Base-by-base conservation (phyloP, 2,888 invertebrate genomes). In the Heliconius hortense region DNA sequence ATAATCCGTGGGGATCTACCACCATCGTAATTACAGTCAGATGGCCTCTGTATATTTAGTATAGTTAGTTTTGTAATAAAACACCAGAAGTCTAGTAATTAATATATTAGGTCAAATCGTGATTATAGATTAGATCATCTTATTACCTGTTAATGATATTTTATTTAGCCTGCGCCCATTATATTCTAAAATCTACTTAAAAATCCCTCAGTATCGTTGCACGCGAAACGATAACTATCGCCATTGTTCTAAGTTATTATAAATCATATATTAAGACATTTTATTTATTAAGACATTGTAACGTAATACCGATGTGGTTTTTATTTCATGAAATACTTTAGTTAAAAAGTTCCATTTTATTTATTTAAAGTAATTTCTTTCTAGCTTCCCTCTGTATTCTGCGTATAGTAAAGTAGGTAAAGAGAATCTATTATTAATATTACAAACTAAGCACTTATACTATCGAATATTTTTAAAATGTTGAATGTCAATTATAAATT, bases 271-370 rank as follows among this genome's bases (percentile, higher is more conserved):
- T 31, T 15, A 35, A 35, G 31, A 35, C 31, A 35, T 35, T 35
- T 63, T 72, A 78, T 74, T 77, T 76, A 78, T 76, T 28, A 73
- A 64, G 7, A 60, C n/a, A 56, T n/a, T 21, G 21, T 77, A 77
- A 67, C 67, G 60, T 39, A 21, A n/a, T 24, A 35, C 21, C 39
- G 24, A 35, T 39, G 4, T n/a, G 3, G 5, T 18, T 18, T n/a
- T 64, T n/a, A n/a, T n/a, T 35, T 64, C 64, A 64, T n/a, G 21
- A 35, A 24, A 24, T n/a, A 59, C 28, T 28, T 4, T 4, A 35
- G 35, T 39, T 39, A 39, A 39, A 39, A 39, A 39, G 11, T 11
- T 39, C 10, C 2, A 39, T 39, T 39, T 39, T 39, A 39, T 39
- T 39, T 39, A 39, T 39, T 39, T 11, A 39, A 39, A 39, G 10